Percentiles rank a stretch among this genome's conserved stretches.
Conservation (phyloP, 2,888 invertebrate genomes). For the Taphrorychus bicolor region DNA sequence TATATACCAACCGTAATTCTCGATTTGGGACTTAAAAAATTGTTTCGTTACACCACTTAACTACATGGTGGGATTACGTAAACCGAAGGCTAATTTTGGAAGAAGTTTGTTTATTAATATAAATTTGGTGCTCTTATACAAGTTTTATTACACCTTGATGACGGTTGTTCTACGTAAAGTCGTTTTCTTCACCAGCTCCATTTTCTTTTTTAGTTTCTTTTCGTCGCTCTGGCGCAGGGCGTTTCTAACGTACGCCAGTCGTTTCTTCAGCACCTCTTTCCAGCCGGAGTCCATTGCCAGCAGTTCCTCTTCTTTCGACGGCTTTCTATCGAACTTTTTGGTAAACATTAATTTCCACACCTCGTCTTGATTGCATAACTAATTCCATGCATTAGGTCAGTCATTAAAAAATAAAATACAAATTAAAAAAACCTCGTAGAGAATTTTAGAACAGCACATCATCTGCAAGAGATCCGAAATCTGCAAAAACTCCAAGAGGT, state of each 20-base stretch:
- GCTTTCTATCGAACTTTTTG: slow-evolving; percentile 39
- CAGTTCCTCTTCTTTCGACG: slow-evolving; percentile 43
- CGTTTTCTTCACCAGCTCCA: not conserved
- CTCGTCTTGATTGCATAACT: slow-evolving; percentile 44
- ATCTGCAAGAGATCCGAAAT: slow-evolving; percentile 42
- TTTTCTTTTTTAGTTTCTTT: slow-evolving; percentile 6
- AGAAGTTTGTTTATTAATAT: too few relatives aligned
- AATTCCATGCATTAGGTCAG: not conserved
- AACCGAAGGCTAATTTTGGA: too few relatives aligned
- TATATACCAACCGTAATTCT: not conserved
- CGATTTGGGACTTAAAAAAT: not conserved
- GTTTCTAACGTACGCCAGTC: slow-evolving; percentile 39
- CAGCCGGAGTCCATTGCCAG: slow-evolving; percentile 42
- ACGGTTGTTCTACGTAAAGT: not conserved
- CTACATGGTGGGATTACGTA: not conserved
- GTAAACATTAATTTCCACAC: slow-evolving; percentile 43
- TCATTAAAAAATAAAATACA: not conserved
- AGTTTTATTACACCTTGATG: not conserved
- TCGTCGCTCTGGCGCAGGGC: slow-evolving; percentile 13
- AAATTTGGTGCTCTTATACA: not conserved
- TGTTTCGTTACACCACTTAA: not conserved
- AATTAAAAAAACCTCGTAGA: slow-evolving; percentile 40
- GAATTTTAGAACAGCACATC: slow-evolving; percentile 43
- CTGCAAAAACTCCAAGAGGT: slow-evolving; percentile 44
- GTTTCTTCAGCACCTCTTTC: slow-evolving; percentile 41